Conservation (phyloP, 2,797 vertebrate genomes). For the Spinus pinus region DNA sequence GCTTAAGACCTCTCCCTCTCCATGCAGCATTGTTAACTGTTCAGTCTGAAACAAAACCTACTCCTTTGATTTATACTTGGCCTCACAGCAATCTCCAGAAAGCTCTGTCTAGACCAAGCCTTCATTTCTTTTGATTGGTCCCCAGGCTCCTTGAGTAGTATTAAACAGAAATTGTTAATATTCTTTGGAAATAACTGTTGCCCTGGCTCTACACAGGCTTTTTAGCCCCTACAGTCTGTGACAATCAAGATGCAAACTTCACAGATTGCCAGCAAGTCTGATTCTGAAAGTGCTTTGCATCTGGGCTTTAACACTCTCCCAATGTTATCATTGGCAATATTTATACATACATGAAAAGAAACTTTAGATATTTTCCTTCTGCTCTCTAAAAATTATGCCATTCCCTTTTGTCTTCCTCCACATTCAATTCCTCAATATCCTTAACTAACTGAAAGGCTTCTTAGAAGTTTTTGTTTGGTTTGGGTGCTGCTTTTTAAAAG, state of each 20-base stretch:
- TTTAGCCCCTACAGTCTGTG: neutral
- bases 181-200: neutral
- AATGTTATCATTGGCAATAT: neutral
- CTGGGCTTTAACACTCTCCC: neutral
- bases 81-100: neutral
- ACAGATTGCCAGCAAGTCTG: neutral
- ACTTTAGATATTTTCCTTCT: neutral
- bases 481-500: neutral
- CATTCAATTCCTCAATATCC: neutral
- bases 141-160: neutral
- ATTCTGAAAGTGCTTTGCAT: neutral
- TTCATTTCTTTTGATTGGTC: neutral
- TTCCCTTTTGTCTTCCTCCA: neutral
- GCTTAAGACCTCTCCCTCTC: neutral
- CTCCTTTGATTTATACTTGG: neutral
- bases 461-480: neutral
- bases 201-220: neutral
- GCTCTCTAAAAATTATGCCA: neutral
- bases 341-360: neutral
- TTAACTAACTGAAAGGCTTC: neutral
- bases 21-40: neutral
- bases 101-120: neutral
- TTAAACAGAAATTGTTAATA: neutral
- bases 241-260: neutral
- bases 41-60: neutral